These are phyloP conservation scores for Pristis pectinata DNA, from an alignment of 2,797 vertebrate genomes.

Conservation along the genomic window DNA sequence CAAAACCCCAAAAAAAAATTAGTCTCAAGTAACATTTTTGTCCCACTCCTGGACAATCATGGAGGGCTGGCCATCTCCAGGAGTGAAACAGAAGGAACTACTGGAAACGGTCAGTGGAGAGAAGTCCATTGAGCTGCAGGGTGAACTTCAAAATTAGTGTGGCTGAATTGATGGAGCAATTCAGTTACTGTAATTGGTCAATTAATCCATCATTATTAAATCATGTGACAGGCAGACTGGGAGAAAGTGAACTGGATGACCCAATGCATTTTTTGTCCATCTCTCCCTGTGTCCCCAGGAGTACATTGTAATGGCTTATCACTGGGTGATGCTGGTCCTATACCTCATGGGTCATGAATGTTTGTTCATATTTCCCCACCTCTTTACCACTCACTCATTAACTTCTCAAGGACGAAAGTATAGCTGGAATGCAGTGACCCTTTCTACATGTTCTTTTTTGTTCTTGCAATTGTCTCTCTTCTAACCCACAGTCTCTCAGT, in stretches of 20 bases:
- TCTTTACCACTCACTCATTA: background rate
- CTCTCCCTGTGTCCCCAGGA: background rate
- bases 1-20: too few species aligned
- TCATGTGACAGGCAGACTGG: too few species aligned
- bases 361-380: background rate
- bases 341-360: background rate
- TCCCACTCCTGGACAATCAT: background rate
- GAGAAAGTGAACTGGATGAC: background rate
- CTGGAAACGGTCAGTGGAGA: too few species aligned
- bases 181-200: too few species aligned
- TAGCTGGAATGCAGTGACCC: background rate
- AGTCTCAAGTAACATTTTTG: background rate
- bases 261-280: background rate
- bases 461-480: too few species aligned
- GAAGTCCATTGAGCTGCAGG: too few species aligned
- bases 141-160: too few species aligned
- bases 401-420: background rate
- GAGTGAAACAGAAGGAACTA: too few species aligned
- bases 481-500: too few species aligned
- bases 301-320: too few species aligned
- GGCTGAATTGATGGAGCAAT: too few species aligned
- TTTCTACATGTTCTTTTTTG: background rate
- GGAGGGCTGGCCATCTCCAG: background rate
- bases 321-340: background rate
- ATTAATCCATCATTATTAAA: background rate